Percentiles rank a stretch among this genome's conserved stretches.
These are phyloP conservation scores for Delphinus delphis DNA, from an alignment of 2,113 vertebrate species.

Conservation along the genomic window DNA sequence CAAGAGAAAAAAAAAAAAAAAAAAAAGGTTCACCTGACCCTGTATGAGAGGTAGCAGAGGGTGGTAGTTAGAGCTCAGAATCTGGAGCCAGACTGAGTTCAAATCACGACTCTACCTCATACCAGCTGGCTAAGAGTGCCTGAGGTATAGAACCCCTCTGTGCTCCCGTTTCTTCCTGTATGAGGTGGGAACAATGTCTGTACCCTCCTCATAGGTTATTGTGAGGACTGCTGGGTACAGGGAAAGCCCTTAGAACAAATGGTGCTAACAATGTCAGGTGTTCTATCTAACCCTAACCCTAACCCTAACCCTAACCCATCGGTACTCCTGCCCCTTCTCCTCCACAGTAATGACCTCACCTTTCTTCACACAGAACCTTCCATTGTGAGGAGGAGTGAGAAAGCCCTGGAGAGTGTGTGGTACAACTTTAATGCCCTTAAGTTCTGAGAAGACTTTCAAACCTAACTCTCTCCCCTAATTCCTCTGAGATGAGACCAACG, in stretches of 20 bases:
- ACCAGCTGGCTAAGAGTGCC: background rate
- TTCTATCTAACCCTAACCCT: background rate
- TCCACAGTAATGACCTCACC: background rate
- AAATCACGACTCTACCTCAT: background rate
- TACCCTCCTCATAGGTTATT: background rate
- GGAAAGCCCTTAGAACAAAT: background rate
- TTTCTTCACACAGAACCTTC: background rate
- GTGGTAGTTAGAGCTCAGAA: background rate
- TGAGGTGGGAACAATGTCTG: background rate
- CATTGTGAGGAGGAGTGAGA: background rate
- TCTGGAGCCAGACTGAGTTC: background rate
- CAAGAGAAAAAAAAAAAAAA: no score
- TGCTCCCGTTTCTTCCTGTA: background rate
- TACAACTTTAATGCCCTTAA: background rate
- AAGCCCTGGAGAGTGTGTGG: background rate
- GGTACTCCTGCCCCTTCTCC: background rate
- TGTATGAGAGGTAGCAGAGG: background rate
- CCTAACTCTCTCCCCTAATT: background rate
- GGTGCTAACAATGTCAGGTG: background rate
- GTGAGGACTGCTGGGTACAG: background rate
- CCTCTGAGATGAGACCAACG: background rate
- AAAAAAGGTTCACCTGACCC: no score
- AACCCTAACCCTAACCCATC: background rate
- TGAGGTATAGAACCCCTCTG: background rate
- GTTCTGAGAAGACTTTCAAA: background rate